Evolutionary conservation across 2,113 vertebrate species (phyloP).

Genomic region (Elephantulus edwardii): DNA sequence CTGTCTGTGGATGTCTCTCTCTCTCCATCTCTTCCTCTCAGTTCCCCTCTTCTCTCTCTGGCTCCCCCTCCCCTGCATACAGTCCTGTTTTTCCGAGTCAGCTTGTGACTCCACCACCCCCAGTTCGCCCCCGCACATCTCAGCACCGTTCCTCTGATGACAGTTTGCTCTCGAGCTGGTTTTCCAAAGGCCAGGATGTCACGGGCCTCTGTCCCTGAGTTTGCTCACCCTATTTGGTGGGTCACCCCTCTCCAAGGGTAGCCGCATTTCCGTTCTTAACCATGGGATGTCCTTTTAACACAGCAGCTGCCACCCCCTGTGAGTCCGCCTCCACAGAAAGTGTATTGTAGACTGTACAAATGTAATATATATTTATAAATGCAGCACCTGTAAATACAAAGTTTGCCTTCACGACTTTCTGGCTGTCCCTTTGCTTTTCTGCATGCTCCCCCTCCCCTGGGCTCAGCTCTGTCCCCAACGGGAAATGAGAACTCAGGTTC

Average conservation of each 20-base stretch:
- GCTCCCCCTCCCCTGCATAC: no score
- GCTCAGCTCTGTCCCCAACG: fast-evolving
- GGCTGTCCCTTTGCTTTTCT: conserved; percentile 55
- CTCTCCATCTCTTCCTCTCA: no score
- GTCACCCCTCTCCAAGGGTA: no score
- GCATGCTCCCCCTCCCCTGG: fast-evolving
- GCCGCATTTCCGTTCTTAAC: not conserved
- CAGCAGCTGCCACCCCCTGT: conserved; percentile 1
- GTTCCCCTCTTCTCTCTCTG: no score
- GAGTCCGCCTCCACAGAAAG: conserved; percentile 71
- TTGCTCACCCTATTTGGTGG: no score
- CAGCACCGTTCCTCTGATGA: no score
- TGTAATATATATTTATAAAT: conserved; percentile 86
- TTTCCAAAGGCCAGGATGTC: conserved; percentile 34
- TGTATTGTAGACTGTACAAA: conserved; percentile 82
- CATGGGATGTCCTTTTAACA: conserved; percentile 21
- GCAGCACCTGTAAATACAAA: conserved; percentile 81
- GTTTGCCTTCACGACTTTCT: conserved; percentile 78
- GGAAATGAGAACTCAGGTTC: conserved; percentile 11
- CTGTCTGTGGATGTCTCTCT: no score
- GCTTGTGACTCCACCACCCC: no score
- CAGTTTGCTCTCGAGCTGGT: conserved; percentile 23
- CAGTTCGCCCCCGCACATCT: no score
- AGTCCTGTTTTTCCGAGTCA: no score
- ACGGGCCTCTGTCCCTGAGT: not conserved